Evolutionary conservation across 92 coral and sea anemone genomes (phyloP).

Genomic region (Epizoanthus fatuus): DNA sequence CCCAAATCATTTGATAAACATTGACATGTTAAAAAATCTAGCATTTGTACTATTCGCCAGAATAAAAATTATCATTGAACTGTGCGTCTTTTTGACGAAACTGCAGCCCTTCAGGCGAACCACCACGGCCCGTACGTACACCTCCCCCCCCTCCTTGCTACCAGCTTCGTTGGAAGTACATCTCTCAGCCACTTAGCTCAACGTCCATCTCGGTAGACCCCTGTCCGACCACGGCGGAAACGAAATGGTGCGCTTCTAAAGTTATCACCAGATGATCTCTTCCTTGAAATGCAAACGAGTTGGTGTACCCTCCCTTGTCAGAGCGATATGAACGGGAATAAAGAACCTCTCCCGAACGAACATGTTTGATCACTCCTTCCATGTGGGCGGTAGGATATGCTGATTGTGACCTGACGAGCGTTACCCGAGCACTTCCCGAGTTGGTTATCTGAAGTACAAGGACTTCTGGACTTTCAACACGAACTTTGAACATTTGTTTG

Average conservation of each 20-base stretch:
- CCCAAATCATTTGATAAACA: no score
- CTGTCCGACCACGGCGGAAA: conserved; percentile 48
- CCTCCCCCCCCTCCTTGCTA: no score
- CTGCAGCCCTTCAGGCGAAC: no score
- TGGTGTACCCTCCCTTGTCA: conserved; percentile 56
- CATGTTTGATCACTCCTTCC: conserved; percentile 49
- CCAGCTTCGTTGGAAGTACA: no score
- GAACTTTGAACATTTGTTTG: conserved; percentile 36
- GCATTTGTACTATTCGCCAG: no score
- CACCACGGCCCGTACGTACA: no score
- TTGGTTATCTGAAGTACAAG: conserved; percentile 25
- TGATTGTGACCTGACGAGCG: conserved; percentile 13
- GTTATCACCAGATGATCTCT: conserved; percentile 22
- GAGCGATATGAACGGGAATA: conserved; percentile 55
- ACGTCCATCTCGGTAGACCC: conserved; percentile 56
- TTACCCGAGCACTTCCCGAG: conserved; percentile 4
- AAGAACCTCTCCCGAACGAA: background rate
- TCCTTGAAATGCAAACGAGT: conserved; percentile 4
- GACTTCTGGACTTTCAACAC: conserved; percentile 51
- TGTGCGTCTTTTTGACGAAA: no score
- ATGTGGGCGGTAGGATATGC: conserved; percentile 53
- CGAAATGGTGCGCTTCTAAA: conserved; percentile 51
- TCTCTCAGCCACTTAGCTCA: no score
- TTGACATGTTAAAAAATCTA: no score
- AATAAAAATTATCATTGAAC: no score